Percentiles rank a stretch among this genome's conserved stretches.
Conservation (phyloP, 2,113 vertebrate species). For the Pandion haliaetus region DNA sequence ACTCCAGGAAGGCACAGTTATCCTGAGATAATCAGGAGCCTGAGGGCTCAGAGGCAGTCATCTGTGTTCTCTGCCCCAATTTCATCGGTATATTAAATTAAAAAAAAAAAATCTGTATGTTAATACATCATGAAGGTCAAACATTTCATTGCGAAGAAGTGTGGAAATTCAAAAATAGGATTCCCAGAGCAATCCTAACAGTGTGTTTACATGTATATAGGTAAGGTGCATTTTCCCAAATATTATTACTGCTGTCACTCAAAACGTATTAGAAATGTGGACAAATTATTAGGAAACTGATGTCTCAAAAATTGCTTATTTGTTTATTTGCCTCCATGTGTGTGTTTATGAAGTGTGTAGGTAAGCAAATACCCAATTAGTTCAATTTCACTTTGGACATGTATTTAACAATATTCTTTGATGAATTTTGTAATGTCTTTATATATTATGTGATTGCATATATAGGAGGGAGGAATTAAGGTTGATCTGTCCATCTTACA, state of each 20-base stretch:
- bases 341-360: not conserved
- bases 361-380: not conserved
- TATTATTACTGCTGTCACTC: not conserved
- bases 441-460: not conserved
- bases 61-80: slow-evolving; percentile 57
- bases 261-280: not conserved
- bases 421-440: not conserved
- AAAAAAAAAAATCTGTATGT: not conserved
- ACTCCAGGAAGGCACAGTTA: slow-evolving; percentile 56
- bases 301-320: not conserved
- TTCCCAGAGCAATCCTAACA: not conserved
- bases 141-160: slow-evolving; percentile 17
- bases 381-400: not conserved
- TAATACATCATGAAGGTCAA: slow-evolving; percentile 58
- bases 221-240: not conserved
- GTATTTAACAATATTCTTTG: not conserved
- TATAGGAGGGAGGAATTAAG: not conserved
- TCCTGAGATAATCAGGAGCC: slow-evolving; percentile 63
- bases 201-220: not conserved
- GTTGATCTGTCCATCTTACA: not conserved
- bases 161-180: slow-evolving; percentile 19
- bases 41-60: slow-evolving; percentile 62
- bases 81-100: slow-evolving; percentile 43
- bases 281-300: not conserved
- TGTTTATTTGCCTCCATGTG: not conserved